Evolutionary conservation across 92 coral and sea anemone genomes (phyloP).

Genomic region (Umimayanthus chanpuru): DNA sequence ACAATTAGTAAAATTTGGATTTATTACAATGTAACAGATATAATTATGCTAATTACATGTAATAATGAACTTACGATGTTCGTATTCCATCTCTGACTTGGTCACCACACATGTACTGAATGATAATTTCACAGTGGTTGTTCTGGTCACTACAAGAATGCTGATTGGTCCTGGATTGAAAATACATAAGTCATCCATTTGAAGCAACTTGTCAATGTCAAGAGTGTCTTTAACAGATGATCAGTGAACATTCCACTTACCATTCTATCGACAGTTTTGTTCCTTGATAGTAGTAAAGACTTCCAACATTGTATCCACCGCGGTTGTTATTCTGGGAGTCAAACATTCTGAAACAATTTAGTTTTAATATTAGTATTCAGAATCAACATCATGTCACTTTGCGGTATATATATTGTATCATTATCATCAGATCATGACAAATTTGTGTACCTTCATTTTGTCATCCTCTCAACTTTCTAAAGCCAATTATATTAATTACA

Average conservation of each 20-base stretch:
- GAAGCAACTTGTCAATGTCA: background rate
- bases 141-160: conserved; percentile 92
- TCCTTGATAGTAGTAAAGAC: conserved; percentile 81
- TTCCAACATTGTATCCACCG: conserved; percentile 96
- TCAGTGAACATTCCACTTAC: conserved; percentile 44
- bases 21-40: no score
- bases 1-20: no score
- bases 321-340: conserved; percentile 93
- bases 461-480: no score
- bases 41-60: no score
- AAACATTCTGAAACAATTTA: conserved; percentile 61
- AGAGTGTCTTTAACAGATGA: background rate
- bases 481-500: no score
- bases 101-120: conserved; percentile 93
- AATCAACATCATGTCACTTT: no score
- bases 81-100: conserved; percentile 85
- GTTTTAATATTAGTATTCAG: no score
- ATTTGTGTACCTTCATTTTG: no score
- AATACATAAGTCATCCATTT: background rate
- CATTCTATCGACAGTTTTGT: conserved; percentile 85
- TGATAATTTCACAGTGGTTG: conserved; percentile 81
- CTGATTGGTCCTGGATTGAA: conserved; percentile 81
- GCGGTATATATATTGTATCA: no score
- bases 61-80: conserved; percentile 70
- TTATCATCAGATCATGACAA: no score